Conservation (phyloP, 2,113 vertebrate species). For the Microtus richardsoni region DNA sequence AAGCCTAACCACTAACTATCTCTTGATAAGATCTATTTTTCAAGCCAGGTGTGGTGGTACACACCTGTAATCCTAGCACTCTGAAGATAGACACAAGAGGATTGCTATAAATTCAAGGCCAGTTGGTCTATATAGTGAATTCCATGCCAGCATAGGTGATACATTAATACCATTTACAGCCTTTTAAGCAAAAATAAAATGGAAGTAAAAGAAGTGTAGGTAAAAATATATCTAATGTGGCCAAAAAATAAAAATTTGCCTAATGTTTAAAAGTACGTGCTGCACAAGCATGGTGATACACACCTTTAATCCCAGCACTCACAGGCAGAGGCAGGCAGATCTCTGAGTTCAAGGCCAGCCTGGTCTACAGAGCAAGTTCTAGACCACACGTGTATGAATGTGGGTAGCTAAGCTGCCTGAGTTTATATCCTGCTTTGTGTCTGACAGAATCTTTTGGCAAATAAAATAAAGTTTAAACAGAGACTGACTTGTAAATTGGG, state of each 20-base stretch:
- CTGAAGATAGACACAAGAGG: background rate
- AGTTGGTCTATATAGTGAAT: background rate
- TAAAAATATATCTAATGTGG: background rate
- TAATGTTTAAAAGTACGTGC: background rate
- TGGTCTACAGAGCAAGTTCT: background rate
- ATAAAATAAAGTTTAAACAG: background rate
- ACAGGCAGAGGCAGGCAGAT: background rate
- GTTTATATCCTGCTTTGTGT: background rate
- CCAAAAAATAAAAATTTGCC: background rate
- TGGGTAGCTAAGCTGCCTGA: background rate
- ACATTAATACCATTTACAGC: background rate
- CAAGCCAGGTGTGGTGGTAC: background rate
- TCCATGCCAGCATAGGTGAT: background rate
- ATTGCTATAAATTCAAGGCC: background rate
- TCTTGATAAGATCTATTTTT: conserved; percentile 5
- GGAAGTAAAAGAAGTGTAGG: conserved; percentile 4
- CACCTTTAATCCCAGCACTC: background rate
- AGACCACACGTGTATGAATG: background rate
- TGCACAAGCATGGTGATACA: background rate
- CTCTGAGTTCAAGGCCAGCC: background rate
- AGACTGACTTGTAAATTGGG: background rate
- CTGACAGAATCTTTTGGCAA: background rate
- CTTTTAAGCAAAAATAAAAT: conserved; percentile 14
- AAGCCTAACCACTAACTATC: background rate
- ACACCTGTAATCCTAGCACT: background rate